These are phyloP conservation scores for Meghimatium bilineatum DNA, from an alignment of 2,888 invertebrate species.

Conservation along the genomic window DNA sequence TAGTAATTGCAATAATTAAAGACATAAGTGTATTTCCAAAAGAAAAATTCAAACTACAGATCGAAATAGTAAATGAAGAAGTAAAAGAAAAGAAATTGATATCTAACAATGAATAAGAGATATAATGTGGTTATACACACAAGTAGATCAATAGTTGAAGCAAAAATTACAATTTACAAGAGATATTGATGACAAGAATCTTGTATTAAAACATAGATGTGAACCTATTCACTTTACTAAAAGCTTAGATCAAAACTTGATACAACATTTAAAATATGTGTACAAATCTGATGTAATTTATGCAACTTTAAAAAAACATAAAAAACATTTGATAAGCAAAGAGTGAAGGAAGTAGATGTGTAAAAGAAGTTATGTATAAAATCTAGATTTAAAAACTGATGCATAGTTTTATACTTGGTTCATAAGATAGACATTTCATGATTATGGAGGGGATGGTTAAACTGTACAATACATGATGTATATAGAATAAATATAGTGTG, in stretches of 20 bases:
- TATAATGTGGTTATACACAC: not conserved
- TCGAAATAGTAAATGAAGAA: not conserved
- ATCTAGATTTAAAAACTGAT: not conserved
- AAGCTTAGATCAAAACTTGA: not conserved
- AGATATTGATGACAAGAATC: not conserved
- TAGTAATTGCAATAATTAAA: no score
- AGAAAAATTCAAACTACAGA: not conserved
- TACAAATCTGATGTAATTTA: not conserved
- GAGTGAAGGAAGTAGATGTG: not conserved
- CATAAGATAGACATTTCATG: not conserved
- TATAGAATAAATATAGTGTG: not conserved
- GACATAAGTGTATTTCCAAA: not conserved
- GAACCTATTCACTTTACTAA: no score
- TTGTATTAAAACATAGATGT: not conserved
- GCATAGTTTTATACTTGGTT: not conserved
- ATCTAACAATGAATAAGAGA: not conserved
- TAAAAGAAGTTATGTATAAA: no score
- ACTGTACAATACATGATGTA: not conserved
- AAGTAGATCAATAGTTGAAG: not conserved
- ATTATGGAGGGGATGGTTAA: not conserved
- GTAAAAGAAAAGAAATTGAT: not conserved
- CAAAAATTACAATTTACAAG: not conserved
- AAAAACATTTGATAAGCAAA: not conserved
- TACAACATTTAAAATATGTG: not conserved
- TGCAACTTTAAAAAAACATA: not conserved